Conservation (phyloP, 1,140 invertebrate species). For the Brevipalpus yothersi region DNA sequence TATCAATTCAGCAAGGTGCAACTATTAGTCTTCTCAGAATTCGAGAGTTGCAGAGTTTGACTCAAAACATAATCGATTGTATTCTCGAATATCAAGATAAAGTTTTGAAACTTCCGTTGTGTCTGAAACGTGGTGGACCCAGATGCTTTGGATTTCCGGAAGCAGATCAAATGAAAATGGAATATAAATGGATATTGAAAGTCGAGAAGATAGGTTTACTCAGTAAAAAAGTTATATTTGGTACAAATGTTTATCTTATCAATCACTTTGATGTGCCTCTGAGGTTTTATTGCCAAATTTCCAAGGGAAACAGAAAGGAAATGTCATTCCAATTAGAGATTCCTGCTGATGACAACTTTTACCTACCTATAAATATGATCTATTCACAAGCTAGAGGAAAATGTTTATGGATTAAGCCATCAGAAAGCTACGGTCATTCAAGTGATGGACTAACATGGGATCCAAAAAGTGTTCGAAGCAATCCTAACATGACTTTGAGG, state of each 20-base stretch:
- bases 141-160: slow-evolving; percentile 1
- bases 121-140: neutral
- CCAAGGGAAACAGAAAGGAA: slow-evolving; percentile 16
- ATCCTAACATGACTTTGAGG: neutral
- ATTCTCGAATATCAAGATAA: neutral
- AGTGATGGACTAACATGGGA: neutral
- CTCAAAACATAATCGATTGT: neutral
- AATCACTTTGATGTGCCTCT: slow-evolving; percentile 40
- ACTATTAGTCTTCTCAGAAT: neutral
- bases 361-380: neutral
- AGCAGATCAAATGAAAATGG: neutral
- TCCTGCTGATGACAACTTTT: neutral
- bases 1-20: neutral
- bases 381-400: neutral
- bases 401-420: neutral
- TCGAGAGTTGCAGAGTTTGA: too few relatives aligned
- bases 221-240: slow-evolving; percentile 4
- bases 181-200: slow-evolving; percentile 5
- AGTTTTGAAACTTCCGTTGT: neutral
- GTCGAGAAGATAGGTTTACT: neutral
- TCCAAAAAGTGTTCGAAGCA: neutral
- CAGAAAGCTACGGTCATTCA: neutral
- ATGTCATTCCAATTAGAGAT: neutral
- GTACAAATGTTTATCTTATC: slow-evolving; percentile 29
- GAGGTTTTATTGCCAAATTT: slow-evolving; percentile 45